A percentile compares a stretch with the other conserved stretches of the same genome.
Conservation (phyloP, 2,113 vertebrate genomes). For the Callipepla squamata region DNA sequence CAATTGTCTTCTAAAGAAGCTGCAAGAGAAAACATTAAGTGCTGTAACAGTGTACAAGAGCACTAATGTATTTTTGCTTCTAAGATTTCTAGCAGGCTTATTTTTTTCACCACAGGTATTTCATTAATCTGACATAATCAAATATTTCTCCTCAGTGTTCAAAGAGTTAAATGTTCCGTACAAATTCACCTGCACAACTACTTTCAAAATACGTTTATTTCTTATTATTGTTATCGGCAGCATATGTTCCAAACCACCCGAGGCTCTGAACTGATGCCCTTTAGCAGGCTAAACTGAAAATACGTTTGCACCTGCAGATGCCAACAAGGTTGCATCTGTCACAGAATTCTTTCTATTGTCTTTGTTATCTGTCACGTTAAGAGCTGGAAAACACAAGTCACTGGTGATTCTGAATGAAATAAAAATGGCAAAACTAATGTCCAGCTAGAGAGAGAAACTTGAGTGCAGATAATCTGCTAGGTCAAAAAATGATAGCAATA, state of each 20-base stretch:
- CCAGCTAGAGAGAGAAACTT: background rate
- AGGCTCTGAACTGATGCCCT: conserved; percentile 2
- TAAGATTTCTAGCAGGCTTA: background rate
- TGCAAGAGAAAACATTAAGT: conserved; percentile 48
- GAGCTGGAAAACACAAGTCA: conserved; percentile 8
- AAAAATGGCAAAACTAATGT: conserved; percentile 18
- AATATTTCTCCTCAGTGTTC: background rate
- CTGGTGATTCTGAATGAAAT: background rate
- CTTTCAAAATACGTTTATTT: background rate
- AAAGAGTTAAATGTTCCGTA: background rate
- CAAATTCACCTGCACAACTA: background rate
- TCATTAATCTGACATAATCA: background rate
- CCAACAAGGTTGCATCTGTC: conserved; percentile 40
- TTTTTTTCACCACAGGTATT: background rate
- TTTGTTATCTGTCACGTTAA: conserved; percentile 41
- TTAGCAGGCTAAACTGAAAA: conserved; percentile 19
- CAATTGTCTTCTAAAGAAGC: conserved; percentile 37
- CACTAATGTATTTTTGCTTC: background rate
- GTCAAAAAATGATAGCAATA: conserved; percentile 1
- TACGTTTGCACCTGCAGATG: conserved; percentile 16
- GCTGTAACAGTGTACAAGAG: background rate
- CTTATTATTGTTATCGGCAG: conserved; percentile 11
- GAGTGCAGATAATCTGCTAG: background rate
- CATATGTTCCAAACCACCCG: background rate
- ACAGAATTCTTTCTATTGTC: background rate